phyloP scores from a whole-genome alignment of 2,113 vertebrate genomes.

The Rhipidura dahli region DNA sequence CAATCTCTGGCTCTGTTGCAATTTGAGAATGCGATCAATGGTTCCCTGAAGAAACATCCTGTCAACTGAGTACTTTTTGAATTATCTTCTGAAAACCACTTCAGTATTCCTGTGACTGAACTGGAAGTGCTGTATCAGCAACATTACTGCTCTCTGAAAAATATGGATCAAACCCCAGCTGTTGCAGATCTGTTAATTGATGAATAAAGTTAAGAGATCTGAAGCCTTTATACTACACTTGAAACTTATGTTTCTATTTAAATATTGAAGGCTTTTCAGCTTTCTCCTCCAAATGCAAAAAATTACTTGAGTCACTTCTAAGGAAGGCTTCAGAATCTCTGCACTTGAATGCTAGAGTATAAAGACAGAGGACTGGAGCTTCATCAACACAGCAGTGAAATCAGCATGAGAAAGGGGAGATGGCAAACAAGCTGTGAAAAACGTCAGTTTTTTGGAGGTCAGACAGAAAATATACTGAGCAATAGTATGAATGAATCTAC shows the following conservation, averaged over 20 bases:
- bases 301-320: background rate
- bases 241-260: constrained; percentile 28
- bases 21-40: constrained; percentile 31
- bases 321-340: background rate
- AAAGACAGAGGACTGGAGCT: background rate
- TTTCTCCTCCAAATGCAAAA: background rate
- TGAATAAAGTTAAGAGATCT: constrained; percentile 41
- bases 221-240: constrained; percentile 10
- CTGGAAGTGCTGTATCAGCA: constrained; percentile 55
- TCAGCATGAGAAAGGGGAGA: background rate
- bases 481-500: background rate
- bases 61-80: constrained; percentile 52
- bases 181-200: constrained; percentile 38
- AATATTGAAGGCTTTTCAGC: constrained; percentile 41
- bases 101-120: constrained; percentile 28
- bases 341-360: background rate
- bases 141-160: constrained; percentile 49
- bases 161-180: constrained; percentile 50
- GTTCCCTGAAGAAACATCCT: constrained; percentile 50
- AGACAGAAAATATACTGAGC: background rate
- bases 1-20: constrained; percentile 30
- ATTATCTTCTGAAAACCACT: constrained; percentile 36
- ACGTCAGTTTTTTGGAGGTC: background rate
- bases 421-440: background rate
- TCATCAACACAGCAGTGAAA: background rate